These are phyloP conservation scores for Phocides pigmalion DNA, from an alignment of 1,140 invertebrate genomes.

Conservation along the genomic window DNA sequence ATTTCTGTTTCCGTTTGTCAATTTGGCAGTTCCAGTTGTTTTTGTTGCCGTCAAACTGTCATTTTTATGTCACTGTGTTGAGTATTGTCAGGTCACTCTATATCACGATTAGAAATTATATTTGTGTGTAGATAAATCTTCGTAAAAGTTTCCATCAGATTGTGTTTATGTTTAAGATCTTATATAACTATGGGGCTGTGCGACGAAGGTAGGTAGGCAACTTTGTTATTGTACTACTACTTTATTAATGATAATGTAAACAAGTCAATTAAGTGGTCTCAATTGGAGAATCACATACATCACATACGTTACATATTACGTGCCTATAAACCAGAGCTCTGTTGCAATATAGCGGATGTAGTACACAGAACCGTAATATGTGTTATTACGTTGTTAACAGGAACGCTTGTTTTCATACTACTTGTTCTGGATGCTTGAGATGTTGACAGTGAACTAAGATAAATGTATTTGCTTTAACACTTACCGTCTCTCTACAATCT, in stretches of 20 bases:
- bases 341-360: slow-evolving; percentile 22
- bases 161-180: slow-evolving; percentile 14
- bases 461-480: slow-evolving; percentile 50
- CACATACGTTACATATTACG: slow-evolving; percentile 18
- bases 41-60: slow-evolving; percentile 19
- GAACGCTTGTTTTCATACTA: slow-evolving; percentile 15
- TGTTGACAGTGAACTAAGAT: slow-evolving; percentile 41
- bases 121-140: too few species aligned
- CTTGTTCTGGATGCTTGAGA: slow-evolving; percentile 12
- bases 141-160: slow-evolving; percentile 12
- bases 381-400: slow-evolving; percentile 17
- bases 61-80: not conserved
- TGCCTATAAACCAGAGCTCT: slow-evolving; percentile 24
- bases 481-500: slow-evolving; percentile 46
- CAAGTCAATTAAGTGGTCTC: slow-evolving; percentile 62
- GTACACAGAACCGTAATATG: not conserved
- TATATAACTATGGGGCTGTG: slow-evolving; percentile 64
- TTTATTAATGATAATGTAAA: slow-evolving; percentile 50
- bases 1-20: slow-evolving; percentile 9
- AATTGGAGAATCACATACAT: slow-evolving; percentile 42
- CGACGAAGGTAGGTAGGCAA: slow-evolving; percentile 64
- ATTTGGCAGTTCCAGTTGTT: slow-evolving; percentile 20
- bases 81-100: too few species aligned
- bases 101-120: too few species aligned
- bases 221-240: slow-evolving; percentile 31